phyloP scores from a whole-genome alignment of 2,113 vertebrate species.

The Aptenodytes forsteri region DNA sequence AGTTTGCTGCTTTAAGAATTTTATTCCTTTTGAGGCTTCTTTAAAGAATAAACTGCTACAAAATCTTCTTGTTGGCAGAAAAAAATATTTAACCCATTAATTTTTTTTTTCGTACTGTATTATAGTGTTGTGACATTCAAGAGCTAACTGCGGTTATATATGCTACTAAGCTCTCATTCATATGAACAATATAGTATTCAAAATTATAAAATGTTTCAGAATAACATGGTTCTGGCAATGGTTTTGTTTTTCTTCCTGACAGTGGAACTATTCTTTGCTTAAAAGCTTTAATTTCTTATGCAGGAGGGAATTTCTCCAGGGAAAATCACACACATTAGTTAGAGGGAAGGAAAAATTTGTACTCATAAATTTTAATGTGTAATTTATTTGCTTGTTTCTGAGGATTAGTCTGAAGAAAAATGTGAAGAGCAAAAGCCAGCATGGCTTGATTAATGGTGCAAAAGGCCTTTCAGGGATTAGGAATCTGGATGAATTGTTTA shows the following conservation, averaged over 20 bases:
- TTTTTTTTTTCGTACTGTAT: neutral
- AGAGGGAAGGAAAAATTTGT: slow-evolving; percentile 23
- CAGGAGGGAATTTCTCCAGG: slow-evolving; percentile 52
- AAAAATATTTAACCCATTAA: neutral
- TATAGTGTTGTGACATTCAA: neutral
- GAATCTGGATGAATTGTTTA: neutral
- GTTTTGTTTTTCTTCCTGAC: neutral
- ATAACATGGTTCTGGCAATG: neutral
- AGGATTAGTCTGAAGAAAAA: slow-evolving; percentile 46
- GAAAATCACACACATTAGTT: slow-evolving; percentile 33
- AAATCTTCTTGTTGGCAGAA: neutral
- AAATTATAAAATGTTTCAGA: neutral
- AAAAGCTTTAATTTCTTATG: slow-evolving; percentile 53
- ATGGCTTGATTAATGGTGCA: neutral
- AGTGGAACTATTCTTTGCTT: neutral
- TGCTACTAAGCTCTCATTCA: neutral
- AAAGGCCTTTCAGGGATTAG: slow-evolving; percentile 24
- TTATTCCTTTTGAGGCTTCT: neutral
- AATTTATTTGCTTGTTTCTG: slow-evolving; percentile 54
- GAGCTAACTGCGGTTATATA: neutral
- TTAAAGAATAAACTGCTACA: neutral
- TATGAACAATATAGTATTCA: neutral
- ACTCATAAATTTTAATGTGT: slow-evolving; percentile 56
- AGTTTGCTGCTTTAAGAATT: neutral
- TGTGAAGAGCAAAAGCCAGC: neutral